phyloP scores from a whole-genome alignment of 1,140 invertebrate species.

The Alviniconcha marisindica region DNA sequence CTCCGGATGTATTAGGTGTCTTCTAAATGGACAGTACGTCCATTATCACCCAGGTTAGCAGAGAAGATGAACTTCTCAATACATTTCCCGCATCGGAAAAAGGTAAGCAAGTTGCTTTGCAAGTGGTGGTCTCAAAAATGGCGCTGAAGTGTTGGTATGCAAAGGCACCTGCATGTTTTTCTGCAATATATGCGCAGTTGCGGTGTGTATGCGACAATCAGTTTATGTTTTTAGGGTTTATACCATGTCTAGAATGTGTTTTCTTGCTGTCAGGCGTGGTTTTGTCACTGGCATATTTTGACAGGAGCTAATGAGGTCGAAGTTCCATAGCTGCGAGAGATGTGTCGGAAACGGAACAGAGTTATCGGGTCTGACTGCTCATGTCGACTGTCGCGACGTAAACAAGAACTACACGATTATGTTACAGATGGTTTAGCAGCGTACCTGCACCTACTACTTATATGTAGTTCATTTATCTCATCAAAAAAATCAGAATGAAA shows the following conservation, averaged over 20 bases:
- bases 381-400: constrained; percentile 26
- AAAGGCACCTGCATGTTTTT: constrained; percentile 38
- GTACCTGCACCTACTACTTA: too few species aligned
- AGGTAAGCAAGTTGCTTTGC: constrained; percentile 82
- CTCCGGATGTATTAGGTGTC: constrained; percentile 57
- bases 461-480: too few species aligned
- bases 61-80: constrained; percentile 96
- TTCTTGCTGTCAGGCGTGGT: not conserved
- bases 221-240: not conserved
- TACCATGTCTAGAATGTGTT: not conserved
- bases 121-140: constrained; percentile 59
- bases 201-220: not conserved
- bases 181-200: not conserved
- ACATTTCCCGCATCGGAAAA: constrained; percentile 90
- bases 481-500: too few species aligned
- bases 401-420: too few species aligned
- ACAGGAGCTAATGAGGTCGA: constrained; percentile 20
- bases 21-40: constrained; percentile 97
- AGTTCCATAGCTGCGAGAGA: not conserved
- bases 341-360: not conserved
- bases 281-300: constrained; percentile 9
- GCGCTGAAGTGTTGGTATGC: constrained; percentile 51
- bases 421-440: too few species aligned
- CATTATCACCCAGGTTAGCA: constrained; percentile 97
- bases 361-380: constrained; percentile 35